These are phyloP conservation scores for Chloromyia formosa DNA, from an alignment of 2,888 invertebrate species.

Conservation along the genomic window DNA sequence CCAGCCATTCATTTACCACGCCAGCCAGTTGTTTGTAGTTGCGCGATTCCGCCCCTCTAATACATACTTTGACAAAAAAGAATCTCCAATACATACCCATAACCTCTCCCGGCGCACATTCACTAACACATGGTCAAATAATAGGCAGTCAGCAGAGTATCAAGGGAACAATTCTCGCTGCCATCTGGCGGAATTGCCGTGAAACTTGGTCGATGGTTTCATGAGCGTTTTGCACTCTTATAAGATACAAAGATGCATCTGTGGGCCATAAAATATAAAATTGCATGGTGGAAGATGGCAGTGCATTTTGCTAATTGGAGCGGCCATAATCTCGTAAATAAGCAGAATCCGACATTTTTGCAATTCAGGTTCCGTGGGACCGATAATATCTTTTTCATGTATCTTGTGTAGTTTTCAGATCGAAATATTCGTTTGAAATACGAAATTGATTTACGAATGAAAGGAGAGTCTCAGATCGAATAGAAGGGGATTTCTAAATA, in stretches of 20 bases:
- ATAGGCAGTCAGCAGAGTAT: too few species aligned
- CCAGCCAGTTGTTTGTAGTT: too few species aligned
- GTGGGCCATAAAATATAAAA: not conserved
- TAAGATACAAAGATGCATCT: slow-evolving; percentile 28
- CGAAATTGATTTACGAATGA: too few species aligned
- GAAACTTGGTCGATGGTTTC: slow-evolving; percentile 9
- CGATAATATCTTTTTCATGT: not conserved
- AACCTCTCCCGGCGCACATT: too few species aligned
- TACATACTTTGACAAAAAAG: too few species aligned
- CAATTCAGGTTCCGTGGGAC: not conserved
- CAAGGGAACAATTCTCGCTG: not conserved
- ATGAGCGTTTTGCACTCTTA: slow-evolving; percentile 1
- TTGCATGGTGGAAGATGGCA: not conserved
- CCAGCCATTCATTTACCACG: too few species aligned
- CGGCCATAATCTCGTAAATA: not conserved
- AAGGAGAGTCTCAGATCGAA: too few species aligned
- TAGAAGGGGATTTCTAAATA: too few species aligned
- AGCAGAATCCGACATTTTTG: too few species aligned
- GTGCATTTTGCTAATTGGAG: slow-evolving; percentile 22
- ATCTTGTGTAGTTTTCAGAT: not conserved
- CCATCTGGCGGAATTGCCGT: slow-evolving; percentile 17
- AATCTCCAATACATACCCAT: too few species aligned
- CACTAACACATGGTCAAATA: too few species aligned
- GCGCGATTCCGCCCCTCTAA: too few species aligned
- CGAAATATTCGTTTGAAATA: not conserved